phyloP scores from a whole-genome alignment of 1,140 invertebrate species.

The Trichonephila clavata region DNA sequence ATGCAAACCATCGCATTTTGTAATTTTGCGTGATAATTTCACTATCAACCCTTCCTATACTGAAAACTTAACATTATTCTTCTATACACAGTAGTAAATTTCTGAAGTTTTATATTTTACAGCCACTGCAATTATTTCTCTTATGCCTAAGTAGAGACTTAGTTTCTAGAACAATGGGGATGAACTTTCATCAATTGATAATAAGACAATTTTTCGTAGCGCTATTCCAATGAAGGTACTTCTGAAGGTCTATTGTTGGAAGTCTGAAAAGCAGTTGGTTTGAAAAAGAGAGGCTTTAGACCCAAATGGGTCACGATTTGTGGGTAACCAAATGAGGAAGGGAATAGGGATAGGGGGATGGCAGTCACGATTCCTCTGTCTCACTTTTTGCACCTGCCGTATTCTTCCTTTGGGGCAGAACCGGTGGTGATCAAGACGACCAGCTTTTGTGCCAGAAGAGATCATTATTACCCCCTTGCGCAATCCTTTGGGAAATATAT shows the following conservation, averaged over 20 bases:
- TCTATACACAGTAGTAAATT: not conserved
- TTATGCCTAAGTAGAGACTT: constrained; percentile 26
- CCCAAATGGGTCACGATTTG: constrained; percentile 73
- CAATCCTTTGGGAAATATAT: constrained; percentile 64
- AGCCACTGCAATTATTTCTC: constrained; percentile 9
- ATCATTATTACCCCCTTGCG: constrained; percentile 45
- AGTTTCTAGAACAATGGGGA: constrained; percentile 40
- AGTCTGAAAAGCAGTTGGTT: constrained; percentile 33
- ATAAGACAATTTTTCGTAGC: constrained; percentile 29
- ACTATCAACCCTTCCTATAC: not conserved
- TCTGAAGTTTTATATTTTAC: not conserved
- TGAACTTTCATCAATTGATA: constrained; percentile 8
- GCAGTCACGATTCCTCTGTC: constrained; percentile 67
- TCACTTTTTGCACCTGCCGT: constrained; percentile 70
- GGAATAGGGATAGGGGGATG: not conserved
- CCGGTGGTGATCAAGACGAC: constrained; percentile 32
- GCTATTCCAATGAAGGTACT: constrained; percentile 4
- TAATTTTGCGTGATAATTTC: too few relatives aligned
- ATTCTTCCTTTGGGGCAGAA: constrained; percentile 63
- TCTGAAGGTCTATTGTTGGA: constrained; percentile 52
- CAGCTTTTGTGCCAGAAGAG: constrained; percentile 6
- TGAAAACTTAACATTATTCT: not conserved
- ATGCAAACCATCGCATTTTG: too few relatives aligned
- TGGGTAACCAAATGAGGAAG: constrained; percentile 52
- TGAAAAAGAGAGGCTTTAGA: constrained; percentile 35